phyloP scores from a whole-genome alignment of 2,113 vertebrate species.

The Cricetomys ansorgei region DNA sequence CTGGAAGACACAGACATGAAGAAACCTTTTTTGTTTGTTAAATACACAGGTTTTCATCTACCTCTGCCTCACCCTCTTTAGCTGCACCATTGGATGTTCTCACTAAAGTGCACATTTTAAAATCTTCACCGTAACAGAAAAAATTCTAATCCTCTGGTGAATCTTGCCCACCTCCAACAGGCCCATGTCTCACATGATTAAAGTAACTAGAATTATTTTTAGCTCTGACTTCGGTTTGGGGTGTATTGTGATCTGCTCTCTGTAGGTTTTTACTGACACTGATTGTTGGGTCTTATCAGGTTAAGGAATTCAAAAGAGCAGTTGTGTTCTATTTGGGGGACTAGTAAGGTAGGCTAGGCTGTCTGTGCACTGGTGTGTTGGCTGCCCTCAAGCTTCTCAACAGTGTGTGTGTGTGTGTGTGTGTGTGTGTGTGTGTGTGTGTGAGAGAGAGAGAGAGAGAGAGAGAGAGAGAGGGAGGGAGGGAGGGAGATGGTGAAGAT shows the following conservation, averaged over 20 bases:
- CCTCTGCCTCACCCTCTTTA: not conserved
- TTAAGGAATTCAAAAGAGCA: not conserved
- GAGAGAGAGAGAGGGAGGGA: too few relatives aligned
- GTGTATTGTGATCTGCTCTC: not conserved
- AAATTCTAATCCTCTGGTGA: not conserved
- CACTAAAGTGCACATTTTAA: not conserved
- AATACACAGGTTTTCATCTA: not conserved
- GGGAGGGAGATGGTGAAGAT: not conserved
- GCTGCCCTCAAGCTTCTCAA: not conserved
- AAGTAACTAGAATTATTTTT: not conserved
- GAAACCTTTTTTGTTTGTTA: not conserved
- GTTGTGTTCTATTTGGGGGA: not conserved
- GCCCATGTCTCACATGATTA: not conserved
- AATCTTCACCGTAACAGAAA: slow-evolving; percentile 11
- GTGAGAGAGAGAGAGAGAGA: too few relatives aligned
- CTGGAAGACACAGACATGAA: not conserved
- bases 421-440: not conserved
- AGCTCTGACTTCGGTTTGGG: not conserved
- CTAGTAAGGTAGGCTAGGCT: not conserved
- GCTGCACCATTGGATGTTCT: not conserved
- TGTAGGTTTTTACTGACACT: not conserved
- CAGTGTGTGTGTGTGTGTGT: not conserved
- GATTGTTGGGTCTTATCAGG: not conserved
- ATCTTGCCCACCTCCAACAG: not conserved
- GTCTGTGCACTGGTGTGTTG: not conserved